phyloP scores from a whole-genome alignment of 1,140 invertebrate species.

The Stegodyphus mimosarum region DNA sequence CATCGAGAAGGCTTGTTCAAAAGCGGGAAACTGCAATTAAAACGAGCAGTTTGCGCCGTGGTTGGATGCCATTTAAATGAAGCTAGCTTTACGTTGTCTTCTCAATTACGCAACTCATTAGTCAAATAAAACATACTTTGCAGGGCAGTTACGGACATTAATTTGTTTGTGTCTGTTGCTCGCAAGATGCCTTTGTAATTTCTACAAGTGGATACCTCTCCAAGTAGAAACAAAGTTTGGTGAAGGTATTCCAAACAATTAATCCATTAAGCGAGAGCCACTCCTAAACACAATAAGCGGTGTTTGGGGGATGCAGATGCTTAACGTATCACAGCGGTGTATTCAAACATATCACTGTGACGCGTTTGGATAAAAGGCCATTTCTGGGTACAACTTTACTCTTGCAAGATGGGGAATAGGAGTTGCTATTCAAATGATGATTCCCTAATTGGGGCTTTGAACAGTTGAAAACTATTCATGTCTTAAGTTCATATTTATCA shows the following conservation, averaged over 20 bases:
- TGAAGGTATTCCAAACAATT: slow-evolving; percentile 58
- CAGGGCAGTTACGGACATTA: slow-evolving; percentile 56
- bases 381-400: too few species aligned
- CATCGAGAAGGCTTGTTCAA: slow-evolving; percentile 11
- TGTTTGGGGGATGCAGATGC: slow-evolving; percentile 36
- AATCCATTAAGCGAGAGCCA: slow-evolving; percentile 45
- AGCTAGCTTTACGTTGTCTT: slow-evolving; percentile 54
- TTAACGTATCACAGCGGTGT: slow-evolving; percentile 37
- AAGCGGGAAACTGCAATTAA: slow-evolving; percentile 41
- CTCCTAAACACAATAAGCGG: slow-evolving; percentile 14
- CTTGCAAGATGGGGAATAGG: too few species aligned
- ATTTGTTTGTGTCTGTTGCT: slow-evolving; percentile 60
- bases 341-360: too few species aligned
- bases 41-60: slow-evolving; percentile 46
- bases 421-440: too few species aligned
- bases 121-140: slow-evolving; percentile 59
- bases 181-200: slow-evolving; percentile 46
- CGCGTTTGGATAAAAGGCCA: too few species aligned
- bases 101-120: slow-evolving; percentile 59
- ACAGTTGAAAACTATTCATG: too few species aligned
- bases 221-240: slow-evolving; percentile 51
- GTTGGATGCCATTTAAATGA: slow-evolving; percentile 54
- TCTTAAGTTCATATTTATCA: too few species aligned
- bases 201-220: slow-evolving; percentile 50
- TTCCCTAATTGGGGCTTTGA: too few species aligned